These are phyloP conservation scores for Pocillopora damicornis DNA, from an alignment of 64 coral and sea anemone genomes.

Conservation along the genomic window DNA sequence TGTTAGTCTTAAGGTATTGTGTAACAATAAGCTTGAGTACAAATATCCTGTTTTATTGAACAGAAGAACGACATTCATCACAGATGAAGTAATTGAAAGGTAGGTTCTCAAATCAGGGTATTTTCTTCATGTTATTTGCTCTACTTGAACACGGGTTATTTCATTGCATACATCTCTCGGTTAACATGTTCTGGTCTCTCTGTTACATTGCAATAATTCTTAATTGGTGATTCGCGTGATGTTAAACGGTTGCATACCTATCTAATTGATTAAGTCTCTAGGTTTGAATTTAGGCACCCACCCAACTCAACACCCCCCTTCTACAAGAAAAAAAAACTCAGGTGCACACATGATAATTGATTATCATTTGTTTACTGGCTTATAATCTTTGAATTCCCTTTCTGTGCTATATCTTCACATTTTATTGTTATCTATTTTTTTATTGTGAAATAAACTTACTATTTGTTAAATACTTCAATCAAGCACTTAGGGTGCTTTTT, in stretches of 20 bases:
- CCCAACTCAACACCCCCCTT: too few relatives aligned
- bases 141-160: background rate
- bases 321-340: too few relatives aligned
- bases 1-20: background rate
- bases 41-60: background rate
- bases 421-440: too few relatives aligned
- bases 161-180: background rate
- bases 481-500: too few relatives aligned
- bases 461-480: too few relatives aligned
- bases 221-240: too few relatives aligned
- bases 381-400: background rate
- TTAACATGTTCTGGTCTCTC: background rate
- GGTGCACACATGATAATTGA: background rate
- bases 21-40: background rate
- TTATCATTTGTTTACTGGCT: background rate
- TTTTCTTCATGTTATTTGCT: background rate
- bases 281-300: too few relatives aligned
- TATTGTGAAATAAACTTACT: too few relatives aligned
- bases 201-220: background rate
- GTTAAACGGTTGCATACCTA: too few relatives aligned
- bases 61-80: constrained; percentile 85
- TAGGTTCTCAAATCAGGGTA: background rate
- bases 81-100: constrained; percentile 82
- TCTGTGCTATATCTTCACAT: too few relatives aligned
- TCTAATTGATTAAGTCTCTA: too few relatives aligned